These are phyloP conservation scores for Microchrysa polita DNA, from an alignment of 2,888 invertebrate genomes.

Conservation along the genomic window DNA sequence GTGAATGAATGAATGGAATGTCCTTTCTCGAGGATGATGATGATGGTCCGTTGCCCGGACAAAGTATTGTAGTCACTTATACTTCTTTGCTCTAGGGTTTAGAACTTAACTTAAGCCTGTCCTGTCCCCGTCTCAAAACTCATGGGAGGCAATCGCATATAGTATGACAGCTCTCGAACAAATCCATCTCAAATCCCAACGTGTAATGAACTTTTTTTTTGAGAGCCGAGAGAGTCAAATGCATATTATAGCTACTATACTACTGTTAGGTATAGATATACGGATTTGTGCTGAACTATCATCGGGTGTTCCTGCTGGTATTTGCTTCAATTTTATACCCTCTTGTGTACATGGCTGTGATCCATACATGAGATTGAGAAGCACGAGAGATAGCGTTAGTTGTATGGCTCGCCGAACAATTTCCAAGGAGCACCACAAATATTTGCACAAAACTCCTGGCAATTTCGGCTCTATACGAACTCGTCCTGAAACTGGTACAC, in stretches of 20 bases:
- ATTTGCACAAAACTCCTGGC: conserved; percentile 8
- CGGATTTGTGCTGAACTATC: conserved; percentile 23
- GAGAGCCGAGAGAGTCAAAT: too few relatives aligned
- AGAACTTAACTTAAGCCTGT: too few relatives aligned
- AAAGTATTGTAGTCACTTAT: background rate
- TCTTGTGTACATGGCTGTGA: background rate
- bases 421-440: conserved; percentile 35
- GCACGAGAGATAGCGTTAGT: too few relatives aligned
- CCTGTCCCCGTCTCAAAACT: too few relatives aligned
- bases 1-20: too few relatives aligned
- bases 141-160: too few relatives aligned
- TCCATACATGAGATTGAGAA: too few relatives aligned
- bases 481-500: background rate
- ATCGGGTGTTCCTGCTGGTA: background rate
- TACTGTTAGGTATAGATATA: background rate
- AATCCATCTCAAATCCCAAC: conserved; percentile 25
- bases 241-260: too few relatives aligned
- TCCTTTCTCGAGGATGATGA: too few relatives aligned
- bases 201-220: conserved; percentile 35
- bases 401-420: too few relatives aligned
- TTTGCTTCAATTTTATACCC: background rate
- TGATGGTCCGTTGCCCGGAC: background rate
- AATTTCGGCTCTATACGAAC: conserved; percentile 12
- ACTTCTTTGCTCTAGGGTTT: too few relatives aligned
- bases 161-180: conserved; percentile 3